Percentiles rank a stretch among this genome's conserved stretches.
Conservation (phyloP, 1,140 invertebrate species). For the Aporrectodea caliginosa region DNA sequence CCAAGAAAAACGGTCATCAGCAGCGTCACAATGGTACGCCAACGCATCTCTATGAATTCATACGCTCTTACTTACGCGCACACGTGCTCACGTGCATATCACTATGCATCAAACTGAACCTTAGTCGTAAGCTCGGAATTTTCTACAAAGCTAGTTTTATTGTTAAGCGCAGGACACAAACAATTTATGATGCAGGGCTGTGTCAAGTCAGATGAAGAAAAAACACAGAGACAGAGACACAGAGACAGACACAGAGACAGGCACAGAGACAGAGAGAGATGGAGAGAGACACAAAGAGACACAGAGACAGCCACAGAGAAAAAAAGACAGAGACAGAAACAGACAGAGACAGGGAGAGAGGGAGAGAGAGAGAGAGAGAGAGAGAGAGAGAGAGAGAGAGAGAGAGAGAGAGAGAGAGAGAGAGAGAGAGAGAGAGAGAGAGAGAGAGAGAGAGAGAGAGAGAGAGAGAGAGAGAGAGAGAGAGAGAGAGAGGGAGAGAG, state of each 20-base stretch:
- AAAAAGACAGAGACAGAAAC: not conserved
- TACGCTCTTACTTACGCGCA: too few species aligned
- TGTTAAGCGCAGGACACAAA: too few species aligned
- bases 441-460: conserved; percentile 18
- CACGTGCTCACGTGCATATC: too few species aligned
- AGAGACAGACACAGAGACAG: conserved; percentile 7
- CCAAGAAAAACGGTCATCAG: too few species aligned
- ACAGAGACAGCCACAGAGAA: conserved; percentile 17
- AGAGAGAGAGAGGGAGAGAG: conserved; percentile 11
- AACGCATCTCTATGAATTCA: too few species aligned
- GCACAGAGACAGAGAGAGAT: conserved; percentile 19
- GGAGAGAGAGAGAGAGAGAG: not conserved
- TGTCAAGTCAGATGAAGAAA: conserved; percentile 1
- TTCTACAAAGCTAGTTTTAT: too few species aligned
- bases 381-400: conserved; percentile 10
- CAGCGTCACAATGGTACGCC: too few species aligned
- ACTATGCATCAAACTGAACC: too few species aligned
- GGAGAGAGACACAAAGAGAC: not conserved
- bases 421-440: not conserved
- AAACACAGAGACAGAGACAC: conserved; percentile 12
- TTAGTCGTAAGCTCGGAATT: too few species aligned
- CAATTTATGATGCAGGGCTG: too few species aligned
- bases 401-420: conserved; percentile 26
- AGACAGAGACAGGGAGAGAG: not conserved
- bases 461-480: conserved; percentile 17